phyloP scores from a whole-genome alignment of 2,888 invertebrate genomes.

The Agriopis marginaria region DNA sequence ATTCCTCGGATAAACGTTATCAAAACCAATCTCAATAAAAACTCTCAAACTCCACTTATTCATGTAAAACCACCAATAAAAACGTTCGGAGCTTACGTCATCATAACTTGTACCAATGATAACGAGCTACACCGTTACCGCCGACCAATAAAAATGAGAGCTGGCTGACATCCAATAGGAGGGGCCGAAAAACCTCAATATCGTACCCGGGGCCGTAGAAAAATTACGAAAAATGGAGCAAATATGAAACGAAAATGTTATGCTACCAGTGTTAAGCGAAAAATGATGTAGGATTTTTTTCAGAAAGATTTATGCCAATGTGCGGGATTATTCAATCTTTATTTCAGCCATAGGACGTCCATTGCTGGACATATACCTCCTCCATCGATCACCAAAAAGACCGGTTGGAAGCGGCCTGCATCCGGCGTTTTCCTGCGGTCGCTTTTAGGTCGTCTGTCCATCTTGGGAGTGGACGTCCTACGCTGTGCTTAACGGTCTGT shows the following conservation, averaged over 20 bases:
- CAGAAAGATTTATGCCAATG: too few species aligned
- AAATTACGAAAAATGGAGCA: conserved; percentile 19
- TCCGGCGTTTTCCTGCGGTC: too few species aligned
- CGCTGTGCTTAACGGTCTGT: too few species aligned
- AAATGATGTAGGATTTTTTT: not conserved
- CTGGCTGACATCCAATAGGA: conserved; percentile 53
- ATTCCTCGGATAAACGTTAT: not conserved
- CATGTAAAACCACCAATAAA: conserved; percentile 34
- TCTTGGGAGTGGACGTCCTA: too few species aligned
- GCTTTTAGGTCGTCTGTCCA: too few species aligned
- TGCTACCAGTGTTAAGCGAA: too few species aligned
- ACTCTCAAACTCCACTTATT: conserved; percentile 25
- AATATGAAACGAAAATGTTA: not conserved
- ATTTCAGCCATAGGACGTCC: too few species aligned
- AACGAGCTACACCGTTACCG: conserved; percentile 23
- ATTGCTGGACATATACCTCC: too few species aligned
- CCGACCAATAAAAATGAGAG: conserved; percentile 49
- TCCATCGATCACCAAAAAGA: too few species aligned
- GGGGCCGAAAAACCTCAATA: conserved; percentile 28
- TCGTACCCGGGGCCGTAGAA: conserved; percentile 23
- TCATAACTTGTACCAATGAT: conserved; percentile 30
- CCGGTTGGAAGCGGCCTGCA: too few species aligned
- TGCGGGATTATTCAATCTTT: too few species aligned
- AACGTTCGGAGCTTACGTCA: conserved; percentile 10
- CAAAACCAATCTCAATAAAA: conserved; percentile 12